Evolutionary conservation across 2,888 invertebrate species (phyloP), one percentile per base, ranked within the genome.

Genomic region (Homarus gammarus): DNA sequence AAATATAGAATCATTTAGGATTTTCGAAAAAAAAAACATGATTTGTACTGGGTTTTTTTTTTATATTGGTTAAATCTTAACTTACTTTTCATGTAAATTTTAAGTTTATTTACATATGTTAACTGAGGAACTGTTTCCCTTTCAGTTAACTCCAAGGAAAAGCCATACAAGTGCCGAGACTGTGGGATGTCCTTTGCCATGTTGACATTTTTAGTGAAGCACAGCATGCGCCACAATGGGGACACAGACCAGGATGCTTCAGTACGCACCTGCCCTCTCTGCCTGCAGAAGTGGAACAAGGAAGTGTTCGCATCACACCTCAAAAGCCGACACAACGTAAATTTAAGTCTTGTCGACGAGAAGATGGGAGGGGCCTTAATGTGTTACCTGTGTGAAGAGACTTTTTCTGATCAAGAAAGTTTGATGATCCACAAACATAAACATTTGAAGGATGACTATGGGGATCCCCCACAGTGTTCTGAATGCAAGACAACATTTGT

Each of bases 161-260:
- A 92, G 70, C 92, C 92, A 8, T 92, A 92, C 86, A 92, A 92
- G 61, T 92, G 92, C 73, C 78, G 84, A 51, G 92, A 92, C 78
- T 92, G 92, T 79, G 92, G 90, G 6, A 89, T 90, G 86, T 90
- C 90, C 15, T 92, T 92, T 68, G 92, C 92, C n/a, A 92, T 92
- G 92, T 78, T 90, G 44, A 89, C 90, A 5, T 92, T 92, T 73
- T 84, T 92, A 38, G 92, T 92, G 44, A 92, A 92, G 75, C 92
- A 92, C 84, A 90, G 92, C 61, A 90, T 90, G 84, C 77, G 92
- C 31, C 92, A 92, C 77, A 86, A 81, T 36, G 89, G 84, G 2
- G 87, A 88, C 27, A 88, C 88, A 33, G 90, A 91, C 72, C 87
- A 90, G 49, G 84, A 84, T 33, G 79, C 84, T 22, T 56, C 44